Percentiles rank a stretch among this genome's conserved stretches.
Evolutionary conservation across 2,113 vertebrate species (phyloP).

Genomic region (Sturnus vulgaris): DNA sequence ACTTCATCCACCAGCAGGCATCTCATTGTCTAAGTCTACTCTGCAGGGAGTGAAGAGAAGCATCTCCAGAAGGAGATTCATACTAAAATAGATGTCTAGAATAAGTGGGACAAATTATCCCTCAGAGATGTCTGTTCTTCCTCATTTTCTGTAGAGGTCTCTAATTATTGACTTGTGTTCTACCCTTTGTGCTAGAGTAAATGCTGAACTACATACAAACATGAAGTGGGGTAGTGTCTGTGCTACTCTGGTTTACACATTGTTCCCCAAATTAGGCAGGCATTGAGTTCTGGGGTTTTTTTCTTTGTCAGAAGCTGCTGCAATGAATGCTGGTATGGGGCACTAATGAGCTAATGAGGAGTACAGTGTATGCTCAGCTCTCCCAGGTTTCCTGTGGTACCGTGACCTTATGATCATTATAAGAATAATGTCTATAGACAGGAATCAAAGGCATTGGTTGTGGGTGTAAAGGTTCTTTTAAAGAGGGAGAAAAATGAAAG

Average conservation of each 20-base stretch:
- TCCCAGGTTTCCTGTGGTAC: neutral
- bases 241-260: neutral
- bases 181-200: neutral
- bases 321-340: neutral
- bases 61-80: neutral
- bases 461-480: neutral
- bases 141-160: neutral
- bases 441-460: neutral
- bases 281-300: neutral
- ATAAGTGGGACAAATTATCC: constrained; percentile 29
- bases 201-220: neutral
- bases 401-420: neutral
- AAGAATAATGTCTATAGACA: neutral
- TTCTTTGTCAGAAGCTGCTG: neutral
- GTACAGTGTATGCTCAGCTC: neutral
- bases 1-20: neutral
- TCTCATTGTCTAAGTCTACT: neutral
- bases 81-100: neutral
- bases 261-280: neutral
- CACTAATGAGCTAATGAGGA: neutral
- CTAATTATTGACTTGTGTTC: neutral
- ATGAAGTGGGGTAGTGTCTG: neutral
- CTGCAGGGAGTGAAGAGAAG: neutral
- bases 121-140: neutral
- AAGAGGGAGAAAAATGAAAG: neutral